Evolutionary conservation across 2,113 vertebrate species (phyloP).

Genomic region (Hystrix cristata): DNA sequence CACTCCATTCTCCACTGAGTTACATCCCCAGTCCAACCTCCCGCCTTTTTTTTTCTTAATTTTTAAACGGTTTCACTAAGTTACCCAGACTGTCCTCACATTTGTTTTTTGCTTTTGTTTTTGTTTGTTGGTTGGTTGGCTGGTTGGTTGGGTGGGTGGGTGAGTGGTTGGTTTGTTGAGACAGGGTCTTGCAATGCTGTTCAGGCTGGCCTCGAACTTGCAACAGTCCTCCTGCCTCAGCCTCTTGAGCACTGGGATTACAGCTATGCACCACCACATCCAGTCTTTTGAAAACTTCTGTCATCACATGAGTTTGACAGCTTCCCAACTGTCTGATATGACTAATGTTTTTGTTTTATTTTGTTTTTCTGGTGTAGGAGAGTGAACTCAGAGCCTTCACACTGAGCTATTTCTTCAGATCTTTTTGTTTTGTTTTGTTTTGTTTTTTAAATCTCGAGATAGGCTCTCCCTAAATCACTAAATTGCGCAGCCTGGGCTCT

Average conservation of each 20-base stretch:
- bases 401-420: too few relatives aligned
- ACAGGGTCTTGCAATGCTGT: background rate
- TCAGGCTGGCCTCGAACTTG: background rate
- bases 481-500: too few relatives aligned
- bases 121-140: background rate
- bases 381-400: too few relatives aligned
- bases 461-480: too few relatives aligned
- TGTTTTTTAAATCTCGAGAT: too few relatives aligned
- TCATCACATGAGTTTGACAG: background rate
- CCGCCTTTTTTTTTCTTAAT: background rate
- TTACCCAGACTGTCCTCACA: background rate
- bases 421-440: too few relatives aligned
- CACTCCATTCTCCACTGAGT: background rate
- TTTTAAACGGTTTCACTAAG: too few relatives aligned
- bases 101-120: background rate
- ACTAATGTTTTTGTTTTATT: background rate
- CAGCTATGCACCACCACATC: background rate
- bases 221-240: background rate
- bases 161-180: background rate
- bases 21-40: background rate
- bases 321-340: background rate
- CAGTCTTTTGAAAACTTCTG: background rate
- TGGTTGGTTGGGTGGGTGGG: too few relatives aligned
- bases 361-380: too few relatives aligned
- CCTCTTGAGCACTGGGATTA: background rate